Conservation (phyloP, 2,113 vertebrate genomes). For the Dicentrarchus labrax region DNA sequence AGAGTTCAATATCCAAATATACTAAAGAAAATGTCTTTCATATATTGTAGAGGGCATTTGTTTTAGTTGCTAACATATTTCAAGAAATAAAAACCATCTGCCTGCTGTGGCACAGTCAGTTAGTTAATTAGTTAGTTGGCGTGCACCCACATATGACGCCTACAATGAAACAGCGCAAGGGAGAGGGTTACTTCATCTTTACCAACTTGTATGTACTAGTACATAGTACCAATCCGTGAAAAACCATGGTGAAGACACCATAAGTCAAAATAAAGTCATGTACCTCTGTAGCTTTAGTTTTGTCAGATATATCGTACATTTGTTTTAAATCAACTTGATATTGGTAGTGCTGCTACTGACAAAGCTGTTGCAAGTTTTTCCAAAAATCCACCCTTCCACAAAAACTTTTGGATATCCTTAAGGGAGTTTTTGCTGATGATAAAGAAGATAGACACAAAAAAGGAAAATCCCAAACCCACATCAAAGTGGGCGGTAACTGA, state of each 20-base stretch:
- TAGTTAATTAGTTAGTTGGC: slow-evolving; percentile 5
- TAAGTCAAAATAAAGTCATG: background rate
- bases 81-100: slow-evolving; percentile 4
- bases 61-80: background rate
- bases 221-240: background rate
- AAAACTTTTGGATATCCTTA: slow-evolving; percentile 20
- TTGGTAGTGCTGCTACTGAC: background rate
- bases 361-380: slow-evolving; percentile 6
- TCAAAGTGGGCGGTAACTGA: slow-evolving; percentile 26
- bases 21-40: background rate
- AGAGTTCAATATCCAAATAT: background rate
- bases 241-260: background rate
- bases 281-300: background rate
- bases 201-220: background rate
- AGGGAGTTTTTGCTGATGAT: slow-evolving; percentile 16
- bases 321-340: slow-evolving; percentile 8
- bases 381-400: background rate
- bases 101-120: slow-evolving; percentile 2
- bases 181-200: background rate
- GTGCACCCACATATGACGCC: background rate
- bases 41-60: background rate
- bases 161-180: background rate
- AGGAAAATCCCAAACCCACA: slow-evolving; percentile 18
- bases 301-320: background rate
- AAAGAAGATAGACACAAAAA: slow-evolving; percentile 16